A percentile compares a stretch with the other conserved stretches of the same genome.
Conservation (phyloP, 2,797 vertebrate species). For the Pygocentrus nattereri region DNA sequence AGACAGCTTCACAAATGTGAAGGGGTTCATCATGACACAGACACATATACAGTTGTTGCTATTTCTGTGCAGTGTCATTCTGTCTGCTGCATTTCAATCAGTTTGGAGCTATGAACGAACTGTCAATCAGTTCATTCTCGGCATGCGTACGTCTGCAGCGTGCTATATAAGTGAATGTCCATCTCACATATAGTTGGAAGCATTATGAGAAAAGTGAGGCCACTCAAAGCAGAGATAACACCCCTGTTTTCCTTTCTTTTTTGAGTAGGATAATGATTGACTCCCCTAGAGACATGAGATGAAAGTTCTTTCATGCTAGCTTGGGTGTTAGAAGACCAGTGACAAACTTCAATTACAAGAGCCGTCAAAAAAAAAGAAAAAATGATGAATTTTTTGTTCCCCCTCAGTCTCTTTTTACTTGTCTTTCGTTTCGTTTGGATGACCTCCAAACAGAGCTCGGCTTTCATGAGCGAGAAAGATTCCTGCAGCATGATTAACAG, state of each 20-base stretch:
- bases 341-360: constrained; percentile 54
- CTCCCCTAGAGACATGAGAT: constrained; percentile 43
- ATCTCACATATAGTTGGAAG: not conserved
- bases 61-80: not conserved
- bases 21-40: not conserved
- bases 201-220: not conserved
- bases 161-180: not conserved
- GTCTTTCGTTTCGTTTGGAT: constrained; percentile 44
- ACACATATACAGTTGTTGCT: not conserved
- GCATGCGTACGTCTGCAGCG: not conserved
- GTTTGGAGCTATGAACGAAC: not conserved
- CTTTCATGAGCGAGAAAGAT: constrained; percentile 41
- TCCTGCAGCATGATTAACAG: constrained; percentile 36
- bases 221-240: constrained; percentile 8
- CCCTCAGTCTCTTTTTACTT: constrained; percentile 12
- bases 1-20: not conserved
- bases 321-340: constrained; percentile 40
- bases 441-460: constrained; percentile 44
- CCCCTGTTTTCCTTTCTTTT: constrained; percentile 2
- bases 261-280: constrained; percentile 46
- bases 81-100: not conserved
- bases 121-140: not conserved
- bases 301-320: constrained; percentile 47
- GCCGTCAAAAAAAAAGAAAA: constrained; percentile 43
- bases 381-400: constrained; percentile 7